phyloP scores from a whole-genome alignment of 2,888 invertebrate genomes.

The Caenorhabditis sulstoni region DNA sequence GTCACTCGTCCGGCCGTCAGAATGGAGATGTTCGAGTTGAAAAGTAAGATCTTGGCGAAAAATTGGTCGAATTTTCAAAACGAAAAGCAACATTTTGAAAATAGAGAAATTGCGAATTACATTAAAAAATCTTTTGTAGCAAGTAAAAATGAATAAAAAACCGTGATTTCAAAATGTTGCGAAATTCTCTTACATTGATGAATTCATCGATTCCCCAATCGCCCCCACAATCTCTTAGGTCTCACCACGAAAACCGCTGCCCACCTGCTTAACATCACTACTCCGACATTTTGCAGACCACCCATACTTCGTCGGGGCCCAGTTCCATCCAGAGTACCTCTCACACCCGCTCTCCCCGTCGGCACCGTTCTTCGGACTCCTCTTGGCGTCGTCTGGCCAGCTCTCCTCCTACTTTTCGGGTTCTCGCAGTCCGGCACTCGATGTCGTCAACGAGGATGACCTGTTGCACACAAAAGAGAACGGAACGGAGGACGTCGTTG shows the following conservation, averaged over 20 bases:
- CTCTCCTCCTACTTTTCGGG: constrained; percentile 67
- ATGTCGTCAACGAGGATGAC: constrained; percentile 30
- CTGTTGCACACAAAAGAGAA: not conserved
- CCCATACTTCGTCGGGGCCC: constrained; percentile 94
- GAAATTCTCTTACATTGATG: too few species aligned
- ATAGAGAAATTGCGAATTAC: not conserved
- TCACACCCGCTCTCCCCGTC: constrained; percentile 87
- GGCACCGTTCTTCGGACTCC: constrained; percentile 94
- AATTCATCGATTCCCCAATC: too few species aligned
- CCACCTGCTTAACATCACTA: too few species aligned
- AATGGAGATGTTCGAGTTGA: constrained; percentile 94
- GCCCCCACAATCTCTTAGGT: too few species aligned
- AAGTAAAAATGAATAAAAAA: too few species aligned
- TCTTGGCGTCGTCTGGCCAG: constrained; percentile 91
- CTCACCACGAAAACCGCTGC: too few species aligned
- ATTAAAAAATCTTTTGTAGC: not conserved
- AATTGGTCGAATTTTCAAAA: too few species aligned
- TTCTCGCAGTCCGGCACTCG: constrained; percentile 41
- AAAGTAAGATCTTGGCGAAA: constrained; percentile 81
- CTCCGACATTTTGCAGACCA: constrained; percentile 84
- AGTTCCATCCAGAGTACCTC: constrained; percentile 96
- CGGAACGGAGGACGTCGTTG: constrained; percentile 21
- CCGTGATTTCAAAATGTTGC: too few species aligned
- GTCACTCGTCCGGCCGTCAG: constrained; percentile 83
- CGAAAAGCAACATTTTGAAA: not conserved